These are phyloP conservation scores for Rhabdomys pumilio DNA, from an alignment of 2,797 vertebrate species.

Conservation along the genomic window DNA sequence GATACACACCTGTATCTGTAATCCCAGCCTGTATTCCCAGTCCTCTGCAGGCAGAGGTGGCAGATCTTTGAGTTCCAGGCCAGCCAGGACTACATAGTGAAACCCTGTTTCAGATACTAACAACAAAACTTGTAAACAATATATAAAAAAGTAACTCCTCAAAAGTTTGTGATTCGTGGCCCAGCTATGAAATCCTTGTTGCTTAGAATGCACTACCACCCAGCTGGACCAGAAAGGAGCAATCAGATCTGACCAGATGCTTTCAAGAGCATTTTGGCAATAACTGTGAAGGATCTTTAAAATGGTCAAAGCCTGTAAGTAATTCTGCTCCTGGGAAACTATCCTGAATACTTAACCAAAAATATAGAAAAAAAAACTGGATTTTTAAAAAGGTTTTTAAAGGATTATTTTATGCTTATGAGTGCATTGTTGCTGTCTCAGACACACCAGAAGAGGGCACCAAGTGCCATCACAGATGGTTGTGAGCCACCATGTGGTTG, in stretches of 20 bases:
- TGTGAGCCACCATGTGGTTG: no score
- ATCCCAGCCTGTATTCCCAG: not conserved
- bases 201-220: not conserved
- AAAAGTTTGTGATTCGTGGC: constrained; percentile 18
- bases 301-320: constrained; percentile 32
- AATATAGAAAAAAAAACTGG: not conserved
- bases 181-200: constrained; percentile 10
- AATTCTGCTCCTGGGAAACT: constrained; percentile 43
- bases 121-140: not conserved
- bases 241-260: constrained; percentile 27
- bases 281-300: constrained; percentile 42
- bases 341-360: constrained; percentile 47
- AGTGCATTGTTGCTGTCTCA: no score
- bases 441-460: no score
- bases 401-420: no score
- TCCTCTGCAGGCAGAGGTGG: not conserved
- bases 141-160: not conserved
- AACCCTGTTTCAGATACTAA: not conserved
- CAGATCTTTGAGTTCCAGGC: not conserved
- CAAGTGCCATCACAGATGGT: no score
- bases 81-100: not conserved
- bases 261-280: constrained; percentile 43
- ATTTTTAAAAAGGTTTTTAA: no score
- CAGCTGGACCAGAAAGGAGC: not conserved
- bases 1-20: not conserved